These are phyloP conservation scores for Acyrthosiphon pisum DNA, from an alignment of 1,140 invertebrate species.

Conservation along the genomic window DNA sequence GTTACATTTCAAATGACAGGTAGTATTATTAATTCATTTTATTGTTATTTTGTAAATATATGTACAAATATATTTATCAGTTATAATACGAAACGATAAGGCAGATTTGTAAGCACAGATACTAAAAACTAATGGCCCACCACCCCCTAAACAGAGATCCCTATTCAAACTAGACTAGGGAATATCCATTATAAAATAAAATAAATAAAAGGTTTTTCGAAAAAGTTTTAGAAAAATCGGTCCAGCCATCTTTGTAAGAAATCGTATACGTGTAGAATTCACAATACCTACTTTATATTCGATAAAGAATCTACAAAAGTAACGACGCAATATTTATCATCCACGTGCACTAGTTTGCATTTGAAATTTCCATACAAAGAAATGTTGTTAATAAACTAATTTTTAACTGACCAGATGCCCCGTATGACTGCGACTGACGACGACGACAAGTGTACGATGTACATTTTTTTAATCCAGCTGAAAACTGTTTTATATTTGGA, in stretches of 20 bases:
- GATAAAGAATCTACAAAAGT: conserved; percentile 34
- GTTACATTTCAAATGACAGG: neutral
- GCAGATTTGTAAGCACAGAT: neutral
- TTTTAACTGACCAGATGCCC: neutral
- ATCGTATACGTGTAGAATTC: neutral
- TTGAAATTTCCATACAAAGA: conserved; percentile 28
- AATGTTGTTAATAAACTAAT: conserved; percentile 38
- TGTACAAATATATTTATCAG: neutral
- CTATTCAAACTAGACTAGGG: neutral
- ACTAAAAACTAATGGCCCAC: neutral
- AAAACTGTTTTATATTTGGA: neutral
- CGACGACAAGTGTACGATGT: too few relatives aligned
- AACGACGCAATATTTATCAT: conserved; percentile 41
- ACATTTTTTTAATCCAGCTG: neutral
- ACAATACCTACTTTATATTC: conserved; percentile 48
- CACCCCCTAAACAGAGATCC: neutral
- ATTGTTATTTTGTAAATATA: neutral
- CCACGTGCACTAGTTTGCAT: neutral
- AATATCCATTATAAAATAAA: neutral
- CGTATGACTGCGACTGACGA: neutral
- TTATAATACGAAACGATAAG: neutral
- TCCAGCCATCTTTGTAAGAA: neutral
- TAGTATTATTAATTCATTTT: neutral
- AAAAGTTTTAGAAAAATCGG: conserved; percentile 12
- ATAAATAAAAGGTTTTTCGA: neutral